Evolutionary conservation across 1,140 invertebrate species (phyloP).

Genomic region (Ridgeia piscesae): DNA sequence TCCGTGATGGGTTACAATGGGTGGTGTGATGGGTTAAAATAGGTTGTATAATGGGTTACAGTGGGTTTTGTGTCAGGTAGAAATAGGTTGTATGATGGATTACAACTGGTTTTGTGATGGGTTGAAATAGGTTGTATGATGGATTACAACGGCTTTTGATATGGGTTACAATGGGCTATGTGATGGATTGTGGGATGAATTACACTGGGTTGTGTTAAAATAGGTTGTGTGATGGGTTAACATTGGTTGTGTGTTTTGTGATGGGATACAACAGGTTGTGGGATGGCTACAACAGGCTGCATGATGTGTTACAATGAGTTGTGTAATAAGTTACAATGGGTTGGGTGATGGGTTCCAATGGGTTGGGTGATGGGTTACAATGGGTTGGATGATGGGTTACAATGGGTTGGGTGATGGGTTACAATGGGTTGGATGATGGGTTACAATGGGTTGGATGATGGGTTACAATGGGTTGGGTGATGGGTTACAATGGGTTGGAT

Average conservation of each 20-base stretch:
- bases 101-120: neutral
- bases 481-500: too few relatives aligned
- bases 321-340: neutral
- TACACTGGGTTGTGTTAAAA: neutral
- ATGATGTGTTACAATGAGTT: neutral
- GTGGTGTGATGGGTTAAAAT: neutral
- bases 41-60: neutral
- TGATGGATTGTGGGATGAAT: neutral
- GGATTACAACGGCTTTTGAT: too few relatives aligned
- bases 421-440: too few relatives aligned
- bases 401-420: neutral
- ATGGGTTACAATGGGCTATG: neutral
- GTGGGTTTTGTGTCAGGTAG: neutral
- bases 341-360: neutral
- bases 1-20: neutral
- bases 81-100: neutral
- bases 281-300: neutral
- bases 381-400: neutral
- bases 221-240: neutral
- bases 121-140: neutral
- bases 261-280: neutral
- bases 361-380: neutral
- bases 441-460: too few relatives aligned
- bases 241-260: too few relatives aligned
- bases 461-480: too few relatives aligned